Evolutionary conservation across 2,888 invertebrate genomes (phyloP), one percentile per base, ranked within the genome.

Genomic region (Ptychoptera albimana): DNA sequence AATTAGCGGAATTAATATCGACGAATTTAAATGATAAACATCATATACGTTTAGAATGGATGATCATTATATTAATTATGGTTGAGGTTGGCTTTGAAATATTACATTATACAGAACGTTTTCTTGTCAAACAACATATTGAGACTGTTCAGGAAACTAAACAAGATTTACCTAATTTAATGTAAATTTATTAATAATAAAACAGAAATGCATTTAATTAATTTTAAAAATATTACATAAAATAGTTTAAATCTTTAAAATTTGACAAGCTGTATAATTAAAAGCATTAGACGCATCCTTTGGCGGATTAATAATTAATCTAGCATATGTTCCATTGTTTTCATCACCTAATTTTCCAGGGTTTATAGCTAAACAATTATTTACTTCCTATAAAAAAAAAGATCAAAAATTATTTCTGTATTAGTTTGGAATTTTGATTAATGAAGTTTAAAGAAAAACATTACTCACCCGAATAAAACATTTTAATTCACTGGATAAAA

Each of bases 41-140:
- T 66, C 92, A 94, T 63, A 78, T 89, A 10, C 73, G 92, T 1
- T 72, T 97, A 1, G 97, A 97, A 64, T 91, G 92, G 91, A 93
- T 96, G 86, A 93, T 97, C 51, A 97, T 97, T 49, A 71, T 84
- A 15, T 76, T 97, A 35, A 97, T 97, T 66, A 77, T 92, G 73
- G 86, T 94, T 0, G 96, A 97, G 68, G 96, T 96, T 12, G 77
- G 73, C 49, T 88, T 89, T 63, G 89, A 89, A 66, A 69, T 78
- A 44, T 64, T 88, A 41, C 88, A 89, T 61, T 79, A 79, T 56
- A 61, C 75, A 37, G 82, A 84, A 54, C 69, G 78, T 58, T 81
- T 73, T 52, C n/a, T 13, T 12, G 36, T 5, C 3, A 36, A 36
- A 7, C 23, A n/a, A n/a, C n/a, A n/a, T n/a, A 23, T 23, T 23